Conservation (phyloP, 2,113 vertebrate species). For the Dolichallabes microphthalmus region DNA sequence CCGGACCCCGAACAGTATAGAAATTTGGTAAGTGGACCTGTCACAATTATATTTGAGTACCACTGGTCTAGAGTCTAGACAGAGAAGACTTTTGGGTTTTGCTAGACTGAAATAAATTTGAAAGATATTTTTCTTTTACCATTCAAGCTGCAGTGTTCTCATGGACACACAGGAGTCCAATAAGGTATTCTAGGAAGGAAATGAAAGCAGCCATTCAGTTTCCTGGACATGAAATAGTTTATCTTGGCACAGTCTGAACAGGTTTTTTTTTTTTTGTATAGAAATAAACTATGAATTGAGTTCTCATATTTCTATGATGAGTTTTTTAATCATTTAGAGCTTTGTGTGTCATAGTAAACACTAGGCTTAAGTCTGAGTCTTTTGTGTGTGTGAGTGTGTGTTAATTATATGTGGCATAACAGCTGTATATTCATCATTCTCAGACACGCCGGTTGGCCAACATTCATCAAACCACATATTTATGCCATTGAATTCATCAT, state of each 20-base stretch:
- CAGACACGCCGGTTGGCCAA: not conserved
- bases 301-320: not conserved
- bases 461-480: slow-evolving; percentile 13
- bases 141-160: not conserved
- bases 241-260: not conserved
- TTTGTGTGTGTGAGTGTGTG: not conserved
- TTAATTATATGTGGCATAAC: slow-evolving; percentile 5
- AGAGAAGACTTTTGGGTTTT: not conserved
- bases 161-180: not conserved
- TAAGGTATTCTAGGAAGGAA: not conserved
- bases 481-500: slow-evolving; percentile 16
- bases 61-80: not conserved
- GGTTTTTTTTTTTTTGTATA: not conserved
- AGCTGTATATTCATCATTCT: slow-evolving; percentile 1
- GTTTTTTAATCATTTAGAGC: not conserved
- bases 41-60: no score
- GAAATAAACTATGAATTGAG: not conserved
- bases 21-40: no score
- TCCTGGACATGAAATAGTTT: not conserved
- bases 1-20: no score
- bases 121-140: not conserved
- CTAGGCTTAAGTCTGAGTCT: not conserved
- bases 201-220: not conserved
- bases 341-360: not conserved
- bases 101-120: not conserved